phyloP scores from a whole-genome alignment of 2,113 vertebrate genomes.

The Pseudopodoces humilis region DNA sequence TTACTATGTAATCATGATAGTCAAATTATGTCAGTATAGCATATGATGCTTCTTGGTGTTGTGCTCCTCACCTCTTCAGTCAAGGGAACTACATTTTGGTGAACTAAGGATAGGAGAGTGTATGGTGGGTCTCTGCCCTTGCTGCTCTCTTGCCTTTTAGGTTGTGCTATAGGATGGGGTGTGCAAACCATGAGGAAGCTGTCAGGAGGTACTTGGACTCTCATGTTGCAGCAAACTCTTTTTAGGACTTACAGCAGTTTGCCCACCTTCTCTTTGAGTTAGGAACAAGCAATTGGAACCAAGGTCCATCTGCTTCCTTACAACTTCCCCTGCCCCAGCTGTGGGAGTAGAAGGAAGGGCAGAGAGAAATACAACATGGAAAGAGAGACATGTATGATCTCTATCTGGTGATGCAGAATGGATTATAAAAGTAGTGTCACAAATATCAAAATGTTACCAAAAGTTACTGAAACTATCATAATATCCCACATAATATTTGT shows the following conservation, averaged over 20 bases:
- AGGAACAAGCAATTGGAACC: not conserved
- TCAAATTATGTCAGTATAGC: not conserved
- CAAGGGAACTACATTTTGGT: not conserved
- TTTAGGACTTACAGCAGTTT: not conserved
- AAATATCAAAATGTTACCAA: not conserved
- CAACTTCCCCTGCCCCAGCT: not conserved
- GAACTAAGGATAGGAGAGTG: not conserved
- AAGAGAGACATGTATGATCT: not conserved
- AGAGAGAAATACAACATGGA: not conserved
- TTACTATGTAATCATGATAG: not conserved
- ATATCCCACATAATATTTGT: not conserved
- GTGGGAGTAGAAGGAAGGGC: not conserved
- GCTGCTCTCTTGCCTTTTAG: not conserved
- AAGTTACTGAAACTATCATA: not conserved
- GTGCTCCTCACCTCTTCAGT: not conserved
- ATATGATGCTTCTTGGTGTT: not conserved
- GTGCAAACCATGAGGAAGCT: not conserved
- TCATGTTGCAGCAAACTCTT: not conserved
- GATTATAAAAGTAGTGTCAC: not conserved
- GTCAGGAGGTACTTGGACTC: not conserved
- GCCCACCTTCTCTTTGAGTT: not conserved
- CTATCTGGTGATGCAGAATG: not conserved
- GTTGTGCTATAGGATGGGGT: not conserved
- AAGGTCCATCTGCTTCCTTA: not conserved
- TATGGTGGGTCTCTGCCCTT: not conserved